Evolutionary conservation across 2,888 invertebrate genomes (phyloP).

Genomic region (Rhagium mordax): DNA sequence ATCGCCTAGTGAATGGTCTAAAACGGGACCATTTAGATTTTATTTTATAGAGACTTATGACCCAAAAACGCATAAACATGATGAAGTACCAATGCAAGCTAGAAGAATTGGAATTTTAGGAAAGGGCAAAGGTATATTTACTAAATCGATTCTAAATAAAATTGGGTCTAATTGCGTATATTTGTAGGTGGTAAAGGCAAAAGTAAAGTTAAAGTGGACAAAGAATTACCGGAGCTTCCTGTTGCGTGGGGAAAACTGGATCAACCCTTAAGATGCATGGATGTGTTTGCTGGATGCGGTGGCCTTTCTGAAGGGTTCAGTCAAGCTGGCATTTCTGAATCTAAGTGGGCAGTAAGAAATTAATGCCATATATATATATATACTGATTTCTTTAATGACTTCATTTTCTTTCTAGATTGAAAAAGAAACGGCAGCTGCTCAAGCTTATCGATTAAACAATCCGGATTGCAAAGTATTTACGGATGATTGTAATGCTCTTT

Average conservation of each 20-base stretch:
- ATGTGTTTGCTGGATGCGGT: constrained; percentile 91
- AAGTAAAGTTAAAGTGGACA: constrained; percentile 76
- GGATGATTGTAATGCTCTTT: constrained; percentile 85
- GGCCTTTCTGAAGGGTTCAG: constrained; percentile 85
- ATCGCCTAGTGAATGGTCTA: constrained; percentile 75
- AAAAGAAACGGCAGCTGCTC: constrained; percentile 82
- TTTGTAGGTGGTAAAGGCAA: constrained; percentile 50
- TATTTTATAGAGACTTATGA: constrained; percentile 83
- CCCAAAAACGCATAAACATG: constrained; percentile 71
- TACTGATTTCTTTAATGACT: constrained; percentile 7
- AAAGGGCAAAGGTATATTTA: constrained; percentile 74
- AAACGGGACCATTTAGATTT: constrained; percentile 78
- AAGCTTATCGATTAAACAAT: constrained; percentile 85
- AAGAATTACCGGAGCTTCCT: constrained; percentile 53
- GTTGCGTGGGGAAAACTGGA: constrained; percentile 67
- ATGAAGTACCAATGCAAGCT: constrained; percentile 77
- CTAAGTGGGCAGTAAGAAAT: constrained; percentile 78
- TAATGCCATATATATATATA: background rate
- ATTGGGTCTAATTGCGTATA: background rate
- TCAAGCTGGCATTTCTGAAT: constrained; percentile 79
- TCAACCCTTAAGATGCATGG: constrained; percentile 78
- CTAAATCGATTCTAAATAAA: background rate
- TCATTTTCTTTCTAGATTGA: constrained; percentile 73
- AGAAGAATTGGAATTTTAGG: constrained; percentile 74
- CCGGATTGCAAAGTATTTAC: constrained; percentile 81